phyloP scores from a whole-genome alignment of 2,113 vertebrate genomes.

The Serinus canaria region DNA sequence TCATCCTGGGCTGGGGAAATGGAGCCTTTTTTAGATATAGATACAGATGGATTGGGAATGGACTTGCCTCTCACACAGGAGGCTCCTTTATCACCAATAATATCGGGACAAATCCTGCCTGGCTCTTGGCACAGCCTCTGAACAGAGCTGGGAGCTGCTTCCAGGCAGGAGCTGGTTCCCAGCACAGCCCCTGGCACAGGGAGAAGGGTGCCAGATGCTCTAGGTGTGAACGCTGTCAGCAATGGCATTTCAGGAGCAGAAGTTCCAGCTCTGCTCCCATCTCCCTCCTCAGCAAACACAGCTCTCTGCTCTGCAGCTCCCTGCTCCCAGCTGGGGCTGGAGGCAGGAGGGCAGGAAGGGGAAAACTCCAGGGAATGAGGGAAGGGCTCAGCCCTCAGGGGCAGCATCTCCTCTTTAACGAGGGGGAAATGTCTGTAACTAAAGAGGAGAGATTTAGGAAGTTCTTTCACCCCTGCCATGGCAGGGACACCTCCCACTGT shows the following conservation, averaged over 20 bases:
- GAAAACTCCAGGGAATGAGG: neutral
- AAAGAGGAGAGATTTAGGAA: neutral
- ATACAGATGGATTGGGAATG: conserved; percentile 48
- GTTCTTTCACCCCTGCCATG: neutral
- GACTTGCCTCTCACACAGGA: conserved; percentile 15
- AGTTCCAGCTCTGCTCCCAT: neutral
- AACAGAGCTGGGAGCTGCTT: conserved; percentile 13
- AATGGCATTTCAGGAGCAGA: conserved; percentile 1
- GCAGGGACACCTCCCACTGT: neutral
- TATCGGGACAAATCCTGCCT: conserved; percentile 38
- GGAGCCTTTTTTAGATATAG: conserved; percentile 37
- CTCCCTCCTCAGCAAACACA: neutral
- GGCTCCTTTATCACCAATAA: conserved; percentile 45
- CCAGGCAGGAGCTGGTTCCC: conserved; percentile 8
- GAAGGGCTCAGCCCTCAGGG: neutral
- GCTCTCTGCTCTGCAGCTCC: neutral
- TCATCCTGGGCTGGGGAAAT: neutral
- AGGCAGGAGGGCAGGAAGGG: neutral
- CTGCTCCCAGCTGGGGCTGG: neutral
- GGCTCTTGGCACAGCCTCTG: conserved; percentile 13
- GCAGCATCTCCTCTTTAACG: fast-evolving
- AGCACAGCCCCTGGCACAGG: neutral
- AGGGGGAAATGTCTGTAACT: too few relatives aligned
- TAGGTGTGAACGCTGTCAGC: conserved; percentile 29
- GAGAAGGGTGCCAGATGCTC: conserved; percentile 52